phyloP scores from a whole-genome alignment of 1,140 invertebrate species.

The Chrysopa pallens region DNA sequence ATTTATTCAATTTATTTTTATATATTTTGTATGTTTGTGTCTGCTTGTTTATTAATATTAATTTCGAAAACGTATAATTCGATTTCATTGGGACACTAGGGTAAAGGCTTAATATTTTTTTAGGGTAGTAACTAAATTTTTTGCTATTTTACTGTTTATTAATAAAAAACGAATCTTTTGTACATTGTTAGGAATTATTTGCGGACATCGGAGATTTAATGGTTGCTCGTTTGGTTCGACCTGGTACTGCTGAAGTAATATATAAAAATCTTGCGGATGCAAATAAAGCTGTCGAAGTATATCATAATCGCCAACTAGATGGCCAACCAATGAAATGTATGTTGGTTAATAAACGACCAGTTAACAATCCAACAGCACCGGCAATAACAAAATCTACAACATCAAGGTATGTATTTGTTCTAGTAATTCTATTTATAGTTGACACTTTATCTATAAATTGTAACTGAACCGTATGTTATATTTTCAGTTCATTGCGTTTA shows the following conservation, averaged over 20 bases:
- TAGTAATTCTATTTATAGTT: no score
- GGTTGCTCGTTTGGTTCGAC: conserved; percentile 63
- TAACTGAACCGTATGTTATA: conserved; percentile 1
- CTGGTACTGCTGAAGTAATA: conserved; percentile 76
- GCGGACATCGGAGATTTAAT: conserved; percentile 76
- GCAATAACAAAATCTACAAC: conserved; percentile 17
- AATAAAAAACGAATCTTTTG: not conserved
- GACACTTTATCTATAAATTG: not conserved
- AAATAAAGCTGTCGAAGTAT: conserved; percentile 72
- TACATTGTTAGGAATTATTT: conserved; percentile 57
- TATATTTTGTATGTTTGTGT: no score
- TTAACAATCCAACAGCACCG: conserved; percentile 34
- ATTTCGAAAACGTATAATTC: no score
- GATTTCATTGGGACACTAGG: no score
- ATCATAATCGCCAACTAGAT: conserved; percentile 80
- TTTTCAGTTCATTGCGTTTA: no score
- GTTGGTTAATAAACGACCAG: conserved; percentile 47
- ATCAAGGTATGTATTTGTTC: conserved; percentile 5
- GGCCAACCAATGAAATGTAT: conserved; percentile 69
- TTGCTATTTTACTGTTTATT: conserved; percentile 1
- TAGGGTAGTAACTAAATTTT: no score
- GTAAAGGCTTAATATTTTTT: no score
- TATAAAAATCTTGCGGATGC: conserved; percentile 73
- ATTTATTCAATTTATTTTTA: no score
- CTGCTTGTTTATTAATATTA: no score